phyloP scores from a whole-genome alignment of 2,888 invertebrate genomes.

The Hololepta plana region DNA sequence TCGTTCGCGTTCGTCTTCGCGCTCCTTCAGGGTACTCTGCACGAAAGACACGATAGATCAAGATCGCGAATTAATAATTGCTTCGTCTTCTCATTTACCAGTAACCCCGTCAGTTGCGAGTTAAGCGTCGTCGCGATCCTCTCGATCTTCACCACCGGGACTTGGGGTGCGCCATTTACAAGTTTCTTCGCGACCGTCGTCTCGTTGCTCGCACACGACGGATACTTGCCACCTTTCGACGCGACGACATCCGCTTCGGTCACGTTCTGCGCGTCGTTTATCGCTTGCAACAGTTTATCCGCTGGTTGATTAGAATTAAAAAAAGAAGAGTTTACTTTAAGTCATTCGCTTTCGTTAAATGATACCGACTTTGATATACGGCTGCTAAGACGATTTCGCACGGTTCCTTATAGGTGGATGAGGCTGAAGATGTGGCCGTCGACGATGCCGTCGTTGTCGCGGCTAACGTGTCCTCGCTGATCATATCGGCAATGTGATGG shows the following conservation, averaged over 20 bases:
- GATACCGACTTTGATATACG: slow-evolving; percentile 41
- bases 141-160: slow-evolving; percentile 41
- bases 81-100: slow-evolving; percentile 30
- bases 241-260: slow-evolving; percentile 36
- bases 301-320: no score
- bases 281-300: slow-evolving; percentile 33
- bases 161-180: slow-evolving; percentile 31
- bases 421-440: slow-evolving; percentile 8
- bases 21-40: slow-evolving; percentile 53
- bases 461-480: slow-evolving; percentile 36
- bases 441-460: slow-evolving; percentile 19
- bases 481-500: slow-evolving; percentile 47
- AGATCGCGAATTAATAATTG: neutral
- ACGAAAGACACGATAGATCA: no score
- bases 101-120: slow-evolving; percentile 46
- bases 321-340: no score
- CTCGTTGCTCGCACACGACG: slow-evolving; percentile 24
- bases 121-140: slow-evolving; percentile 44
- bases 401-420: slow-evolving; percentile 32
- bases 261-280: slow-evolving; percentile 37
- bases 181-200: slow-evolving; percentile 27
- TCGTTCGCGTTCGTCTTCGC: slow-evolving; percentile 57
- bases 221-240: slow-evolving; percentile 26
- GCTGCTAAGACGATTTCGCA: slow-evolving; percentile 51
- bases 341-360: slow-evolving; percentile 1